These are phyloP conservation scores for Cosmopolites sordidus DNA, from an alignment of 2,888 invertebrate species.

Conservation along the genomic window DNA sequence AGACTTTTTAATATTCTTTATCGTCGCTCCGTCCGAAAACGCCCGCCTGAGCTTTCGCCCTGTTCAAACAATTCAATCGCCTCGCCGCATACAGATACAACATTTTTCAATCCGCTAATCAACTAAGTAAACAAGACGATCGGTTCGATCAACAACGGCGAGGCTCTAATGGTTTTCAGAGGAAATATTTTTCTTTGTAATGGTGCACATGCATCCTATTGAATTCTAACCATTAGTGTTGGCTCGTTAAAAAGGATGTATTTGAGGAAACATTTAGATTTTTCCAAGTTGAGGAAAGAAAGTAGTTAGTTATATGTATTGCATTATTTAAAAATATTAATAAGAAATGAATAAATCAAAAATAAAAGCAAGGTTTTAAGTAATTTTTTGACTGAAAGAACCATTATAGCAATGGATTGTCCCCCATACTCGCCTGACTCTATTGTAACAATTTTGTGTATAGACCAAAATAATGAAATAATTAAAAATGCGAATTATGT, in stretches of 20 bases:
- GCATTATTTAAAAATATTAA: no score
- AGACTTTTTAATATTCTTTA: slow-evolving; percentile 9
- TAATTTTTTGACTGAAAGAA: no score
- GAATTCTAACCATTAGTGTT: slow-evolving; percentile 3
- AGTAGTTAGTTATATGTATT: no score
- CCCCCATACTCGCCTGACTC: no score
- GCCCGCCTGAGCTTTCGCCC: slow-evolving; percentile 1
- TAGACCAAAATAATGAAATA: no score
- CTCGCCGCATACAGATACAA: slow-evolving; percentile 12
- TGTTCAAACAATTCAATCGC: slow-evolving; percentile 19
- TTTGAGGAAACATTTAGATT: neutral
- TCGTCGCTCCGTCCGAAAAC: slow-evolving; percentile 6
- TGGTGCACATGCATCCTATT: slow-evolving; percentile 14
- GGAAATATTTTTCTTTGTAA: slow-evolving; percentile 25
- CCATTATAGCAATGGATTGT: no score
- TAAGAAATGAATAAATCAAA: no score
- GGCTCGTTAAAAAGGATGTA: neutral
- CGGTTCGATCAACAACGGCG: slow-evolving; percentile 18
- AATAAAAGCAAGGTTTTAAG: no score
- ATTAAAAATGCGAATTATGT: no score
- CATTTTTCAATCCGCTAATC: slow-evolving; percentile 25
- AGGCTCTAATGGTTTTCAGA: slow-evolving; percentile 14
- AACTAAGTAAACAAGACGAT: slow-evolving; percentile 25
- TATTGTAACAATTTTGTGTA: no score
- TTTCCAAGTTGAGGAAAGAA: no score